A percentile compares a stretch with the other conserved stretches of the same genome.
phyloP scores from a whole-genome alignment of 2,113 vertebrate species.

The Corapipo altera region DNA sequence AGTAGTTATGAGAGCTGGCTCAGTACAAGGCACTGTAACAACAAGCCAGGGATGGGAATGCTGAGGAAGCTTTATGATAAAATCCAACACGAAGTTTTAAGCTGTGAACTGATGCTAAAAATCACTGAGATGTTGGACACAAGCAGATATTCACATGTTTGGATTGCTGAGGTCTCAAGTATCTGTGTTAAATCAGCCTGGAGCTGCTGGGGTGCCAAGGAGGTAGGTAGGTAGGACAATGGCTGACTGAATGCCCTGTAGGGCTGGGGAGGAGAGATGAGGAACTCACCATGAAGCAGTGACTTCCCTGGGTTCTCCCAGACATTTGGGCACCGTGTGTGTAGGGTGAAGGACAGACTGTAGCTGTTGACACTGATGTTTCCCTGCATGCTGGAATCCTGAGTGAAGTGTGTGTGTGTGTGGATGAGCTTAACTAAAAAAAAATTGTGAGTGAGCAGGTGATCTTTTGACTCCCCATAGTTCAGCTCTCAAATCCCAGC shows the following conservation, averaged over 20 bases:
- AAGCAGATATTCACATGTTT: not conserved
- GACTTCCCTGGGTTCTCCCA: not conserved
- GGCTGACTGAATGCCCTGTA: not conserved
- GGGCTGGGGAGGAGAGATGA: not conserved
- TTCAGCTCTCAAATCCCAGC: not conserved
- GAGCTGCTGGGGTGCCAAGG: not conserved
- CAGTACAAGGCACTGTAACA: not conserved
- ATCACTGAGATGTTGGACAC: not conserved
- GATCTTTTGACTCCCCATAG: not conserved
- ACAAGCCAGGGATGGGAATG: not conserved
- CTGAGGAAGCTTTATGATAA: not conserved
- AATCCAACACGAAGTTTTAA: not conserved
- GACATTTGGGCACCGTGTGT: not conserved
- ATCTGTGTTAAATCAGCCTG: not conserved
- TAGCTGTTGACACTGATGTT: not conserved
- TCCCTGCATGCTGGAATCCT: not conserved
- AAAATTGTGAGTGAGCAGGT: not conserved
- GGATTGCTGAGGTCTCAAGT: not conserved
- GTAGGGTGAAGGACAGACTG: not conserved
- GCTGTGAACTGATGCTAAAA: not conserved
- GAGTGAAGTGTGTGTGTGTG: rapidly evolving
- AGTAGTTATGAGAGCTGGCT: not conserved
- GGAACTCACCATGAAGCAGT: not conserved
- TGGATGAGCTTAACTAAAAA: not conserved
- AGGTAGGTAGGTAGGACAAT: too few relatives aligned